Conservation (phyloP, 2,888 invertebrate species). For the Lathronympha strigana region DNA sequence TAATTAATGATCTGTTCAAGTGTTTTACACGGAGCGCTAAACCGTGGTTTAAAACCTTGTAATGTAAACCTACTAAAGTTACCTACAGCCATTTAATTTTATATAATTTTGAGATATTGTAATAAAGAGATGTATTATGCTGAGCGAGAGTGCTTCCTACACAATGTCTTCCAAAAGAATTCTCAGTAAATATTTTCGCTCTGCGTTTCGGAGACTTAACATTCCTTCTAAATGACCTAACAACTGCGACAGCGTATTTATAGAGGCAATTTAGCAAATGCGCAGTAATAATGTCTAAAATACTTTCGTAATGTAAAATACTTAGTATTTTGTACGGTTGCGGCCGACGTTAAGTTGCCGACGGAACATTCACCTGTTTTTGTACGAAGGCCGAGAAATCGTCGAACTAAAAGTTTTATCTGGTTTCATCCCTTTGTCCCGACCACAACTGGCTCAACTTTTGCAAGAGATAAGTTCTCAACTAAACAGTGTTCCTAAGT, state of each 20-base stretch:
- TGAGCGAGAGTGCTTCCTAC: constrained; percentile 24
- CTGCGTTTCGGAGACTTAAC: constrained; percentile 17
- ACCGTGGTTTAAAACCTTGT: constrained; percentile 8
- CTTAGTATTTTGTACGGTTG: constrained; percentile 27
- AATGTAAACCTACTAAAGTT: constrained; percentile 29
- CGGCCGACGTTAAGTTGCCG: constrained; percentile 6
- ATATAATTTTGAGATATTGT: constrained; percentile 36
- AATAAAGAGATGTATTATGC: constrained; percentile 18
- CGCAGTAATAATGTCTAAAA: constrained; percentile 5
- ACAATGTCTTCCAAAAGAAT: constrained; percentile 22
- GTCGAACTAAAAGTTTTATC: constrained; percentile 19
- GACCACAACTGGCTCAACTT: constrained; percentile 5
- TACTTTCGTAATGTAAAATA: constrained; percentile 20
- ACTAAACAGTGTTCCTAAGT: constrained; percentile 9
- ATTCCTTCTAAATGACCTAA: constrained; percentile 20
- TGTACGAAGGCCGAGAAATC: constrained; percentile 8
- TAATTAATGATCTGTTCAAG: constrained; percentile 31
- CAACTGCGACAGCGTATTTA: constrained; percentile 12
- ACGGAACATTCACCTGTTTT: not conserved
- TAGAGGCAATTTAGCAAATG: constrained; percentile 23
- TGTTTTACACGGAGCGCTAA: constrained; percentile 19
- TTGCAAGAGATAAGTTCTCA: not conserved
- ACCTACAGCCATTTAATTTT: constrained; percentile 24
- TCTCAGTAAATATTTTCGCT: constrained; percentile 22
- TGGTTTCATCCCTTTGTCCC: constrained; percentile 14